Evolutionary conservation across 2,113 vertebrate species (phyloP), one percentile per base, ranked within the genome.

Genomic region (Suricata suricatta): DNA sequence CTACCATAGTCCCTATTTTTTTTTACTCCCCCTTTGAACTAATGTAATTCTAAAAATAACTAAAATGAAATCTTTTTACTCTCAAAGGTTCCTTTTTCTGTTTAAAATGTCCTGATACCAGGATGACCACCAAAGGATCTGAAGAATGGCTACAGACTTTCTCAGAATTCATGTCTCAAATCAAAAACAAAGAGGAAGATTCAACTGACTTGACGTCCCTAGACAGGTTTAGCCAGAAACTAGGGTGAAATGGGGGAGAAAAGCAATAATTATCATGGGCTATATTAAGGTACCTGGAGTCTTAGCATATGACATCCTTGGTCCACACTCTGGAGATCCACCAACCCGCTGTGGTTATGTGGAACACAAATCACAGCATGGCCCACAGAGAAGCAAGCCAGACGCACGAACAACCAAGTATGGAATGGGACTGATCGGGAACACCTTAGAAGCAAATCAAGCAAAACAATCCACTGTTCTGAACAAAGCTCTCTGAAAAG

Each of bases 1-100:
- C 47, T 33, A 66, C 66, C 7, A 8, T 88, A 54, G 83, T 82
- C 47, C 47, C 81, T 90, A 72, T 27, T 82, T 96, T 50, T 50
- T 96, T 69, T 31, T 29, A 71, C 44, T 71, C 69, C 31, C 23
- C 44, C 47, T 19, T 92, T 87, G 60, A 96, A 90, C 15, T 79
- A 92, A 92, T 9, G 16, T 69, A 93, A 66, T 77, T 97, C 89
- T 93, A 90, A 82, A 96, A 97, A 47, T 81, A 83, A 90, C 72
- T 93, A 79, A 97, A 95, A 95, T 68, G 74, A 71, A 10, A 33
- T 84, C 50, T 66, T 92, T 93, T 95, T 84, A 90, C 27, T 57
- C 29, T 71, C 50, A 94, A 84, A 69, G 66, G 66, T 29, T 97
- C 50, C 87, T 64, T 63, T 74, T 90, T 79, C 38, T 19, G 60